phyloP scores from a whole-genome alignment of 2,888 invertebrate genomes.

The Cyclophora punctaria region DNA sequence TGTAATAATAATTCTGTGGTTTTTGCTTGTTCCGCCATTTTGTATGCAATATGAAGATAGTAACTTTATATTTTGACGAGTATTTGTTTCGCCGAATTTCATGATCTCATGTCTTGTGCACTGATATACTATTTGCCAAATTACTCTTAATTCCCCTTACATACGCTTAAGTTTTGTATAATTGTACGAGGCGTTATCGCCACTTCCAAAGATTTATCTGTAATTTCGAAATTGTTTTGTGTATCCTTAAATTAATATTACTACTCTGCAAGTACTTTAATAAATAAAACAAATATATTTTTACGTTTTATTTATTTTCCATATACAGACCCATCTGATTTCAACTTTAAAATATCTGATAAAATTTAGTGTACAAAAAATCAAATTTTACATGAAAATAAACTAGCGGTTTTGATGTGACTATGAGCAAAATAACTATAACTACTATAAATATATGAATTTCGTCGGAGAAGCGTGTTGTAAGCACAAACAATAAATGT shows the following conservation, averaged over 20 bases:
- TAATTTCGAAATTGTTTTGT: conserved; percentile 6
- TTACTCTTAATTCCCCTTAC: too few relatives aligned
- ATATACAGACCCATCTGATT: conserved; percentile 66
- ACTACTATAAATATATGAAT: conserved; percentile 63
- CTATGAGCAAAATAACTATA: conserved; percentile 33
- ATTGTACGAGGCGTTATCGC: neutral
- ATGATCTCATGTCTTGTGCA: too few relatives aligned
- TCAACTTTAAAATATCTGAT: conserved; percentile 54
- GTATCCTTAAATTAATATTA: conserved; percentile 4
- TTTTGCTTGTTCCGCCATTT: too few relatives aligned
- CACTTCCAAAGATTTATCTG: conserved; percentile 5
- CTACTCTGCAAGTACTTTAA: conserved; percentile 1
- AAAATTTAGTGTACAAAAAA: conserved; percentile 44
- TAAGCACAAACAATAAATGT: conserved; percentile 57
- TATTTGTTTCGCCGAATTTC: too few relatives aligned
- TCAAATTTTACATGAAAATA: conserved; percentile 34
- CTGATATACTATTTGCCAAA: too few relatives aligned
- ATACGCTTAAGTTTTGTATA: conserved; percentile 4
- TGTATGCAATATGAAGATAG: too few relatives aligned
- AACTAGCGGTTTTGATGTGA: conserved; percentile 29
- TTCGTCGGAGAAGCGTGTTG: conserved; percentile 58
- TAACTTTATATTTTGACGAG: too few relatives aligned
- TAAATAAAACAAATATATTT: conserved; percentile 34
- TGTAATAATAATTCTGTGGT: too few relatives aligned
- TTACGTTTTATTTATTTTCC: conserved; percentile 57